phyloP scores from a whole-genome alignment of 2,888 invertebrate genomes.

The Asteroscopus sphinx region DNA sequence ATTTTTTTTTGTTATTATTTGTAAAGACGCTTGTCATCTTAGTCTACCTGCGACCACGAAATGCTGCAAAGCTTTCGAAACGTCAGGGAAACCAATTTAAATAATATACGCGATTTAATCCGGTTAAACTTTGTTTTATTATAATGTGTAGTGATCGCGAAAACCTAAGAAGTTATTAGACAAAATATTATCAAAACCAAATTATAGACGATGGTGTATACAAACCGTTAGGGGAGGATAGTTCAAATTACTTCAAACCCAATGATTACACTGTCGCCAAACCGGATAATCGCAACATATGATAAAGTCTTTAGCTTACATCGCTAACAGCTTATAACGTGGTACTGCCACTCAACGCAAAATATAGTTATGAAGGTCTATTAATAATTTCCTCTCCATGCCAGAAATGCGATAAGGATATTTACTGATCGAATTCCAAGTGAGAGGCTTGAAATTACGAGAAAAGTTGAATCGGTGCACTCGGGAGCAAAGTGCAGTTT shows the following conservation, averaged over 20 bases:
- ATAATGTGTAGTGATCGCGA: too few relatives aligned
- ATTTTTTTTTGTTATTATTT: too few relatives aligned
- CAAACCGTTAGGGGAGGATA: constrained; percentile 46
- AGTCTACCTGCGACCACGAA: too few relatives aligned
- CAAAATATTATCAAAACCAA: constrained; percentile 48
- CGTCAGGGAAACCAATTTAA: too few relatives aligned
- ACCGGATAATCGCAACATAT: constrained; percentile 69
- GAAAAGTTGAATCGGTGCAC: constrained; percentile 47
- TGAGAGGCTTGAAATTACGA: constrained; percentile 46
- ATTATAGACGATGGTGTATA: constrained; percentile 24
- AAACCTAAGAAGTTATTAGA: too few relatives aligned
- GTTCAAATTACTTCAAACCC: too few relatives aligned
- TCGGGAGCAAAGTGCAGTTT: constrained; percentile 36
- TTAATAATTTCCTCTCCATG: constrained; percentile 63
- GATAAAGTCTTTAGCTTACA: constrained; percentile 68
- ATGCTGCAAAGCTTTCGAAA: too few relatives aligned
- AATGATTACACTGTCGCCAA: constrained; percentile 58
- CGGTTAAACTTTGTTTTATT: too few relatives aligned
- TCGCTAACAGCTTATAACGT: constrained; percentile 56
- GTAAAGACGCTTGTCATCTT: too few relatives aligned
- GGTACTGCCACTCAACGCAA: constrained; percentile 62
- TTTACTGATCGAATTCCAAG: constrained; percentile 64
- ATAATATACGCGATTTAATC: too few relatives aligned
- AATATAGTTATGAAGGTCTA: constrained; percentile 63
- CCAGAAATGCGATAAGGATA: constrained; percentile 63